These are phyloP conservation scores for Silurus lanzhouensis DNA, from an alignment of 2,797 vertebrate species.

Conservation along the genomic window DNA sequence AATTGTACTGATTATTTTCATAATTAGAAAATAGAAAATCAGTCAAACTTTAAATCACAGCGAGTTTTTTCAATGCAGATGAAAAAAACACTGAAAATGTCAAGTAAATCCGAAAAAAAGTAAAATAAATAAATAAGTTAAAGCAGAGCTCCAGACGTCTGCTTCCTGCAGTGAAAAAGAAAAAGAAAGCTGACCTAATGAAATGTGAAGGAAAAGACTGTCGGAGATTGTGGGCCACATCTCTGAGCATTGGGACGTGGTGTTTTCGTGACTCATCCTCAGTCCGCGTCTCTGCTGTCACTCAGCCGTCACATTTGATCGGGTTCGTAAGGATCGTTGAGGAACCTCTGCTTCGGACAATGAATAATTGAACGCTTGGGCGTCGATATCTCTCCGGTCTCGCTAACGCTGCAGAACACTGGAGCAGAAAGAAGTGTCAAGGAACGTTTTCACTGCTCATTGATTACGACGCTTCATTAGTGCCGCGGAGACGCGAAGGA, in stretches of 20 bases:
- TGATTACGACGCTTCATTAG: slow-evolving; percentile 54
- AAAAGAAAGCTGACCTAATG: too few species aligned
- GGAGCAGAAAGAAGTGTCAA: slow-evolving; percentile 29
- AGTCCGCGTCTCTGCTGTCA: not conserved
- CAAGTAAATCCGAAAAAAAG: too few species aligned
- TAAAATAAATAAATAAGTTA: too few species aligned
- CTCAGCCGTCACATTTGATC: not conserved
- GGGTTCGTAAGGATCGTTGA: not conserved
- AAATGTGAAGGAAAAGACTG: not conserved
- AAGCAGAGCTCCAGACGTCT: not conserved
- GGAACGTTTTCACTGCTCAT: slow-evolving; percentile 57
- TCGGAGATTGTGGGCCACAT: not conserved
- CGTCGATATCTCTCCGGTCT: slow-evolving; percentile 53
- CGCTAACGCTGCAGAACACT: not conserved
- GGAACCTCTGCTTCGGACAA: slow-evolving; percentile 46
- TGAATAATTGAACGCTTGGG: slow-evolving; percentile 64
- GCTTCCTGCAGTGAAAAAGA: not conserved
- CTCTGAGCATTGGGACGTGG: not conserved
- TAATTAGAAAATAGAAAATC: too few species aligned
- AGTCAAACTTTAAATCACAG: too few species aligned
- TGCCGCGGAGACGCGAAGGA: slow-evolving; percentile 36
- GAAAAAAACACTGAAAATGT: too few species aligned
- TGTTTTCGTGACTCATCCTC: not conserved
- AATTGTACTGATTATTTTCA: too few species aligned
- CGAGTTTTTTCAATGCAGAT: too few species aligned